Evolutionary conservation across 2,113 vertebrate genomes (phyloP), one percentile per base, ranked within the genome.

Genomic region (Oplegnathus fasciatus): DNA sequence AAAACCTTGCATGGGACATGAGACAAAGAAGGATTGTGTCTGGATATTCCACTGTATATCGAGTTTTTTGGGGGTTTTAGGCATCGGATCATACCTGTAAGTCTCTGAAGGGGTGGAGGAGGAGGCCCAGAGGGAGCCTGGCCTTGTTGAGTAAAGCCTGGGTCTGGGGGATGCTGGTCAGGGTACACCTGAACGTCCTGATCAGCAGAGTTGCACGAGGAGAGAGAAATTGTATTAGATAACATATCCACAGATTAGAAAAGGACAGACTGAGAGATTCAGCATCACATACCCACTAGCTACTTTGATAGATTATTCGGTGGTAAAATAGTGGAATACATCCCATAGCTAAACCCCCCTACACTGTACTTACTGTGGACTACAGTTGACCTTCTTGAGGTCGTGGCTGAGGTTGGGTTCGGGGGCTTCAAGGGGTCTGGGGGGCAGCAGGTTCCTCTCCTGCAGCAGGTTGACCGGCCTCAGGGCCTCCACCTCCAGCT

Each of bases 81-180:
- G 1, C 22, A 26, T 71, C 37, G 14, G 10, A 9, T 37, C 28
- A 0, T 96, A 99, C 98, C 95, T 97, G 97, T 71, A 99, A 84
- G 93, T 99, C 98, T 96, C 97, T 97, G 94, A 99, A 99, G 54
- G 98, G 98, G 94, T 99, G 98, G 18, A 99, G 94, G 58, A 99
- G 92, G 75, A 99, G 95, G 66, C 98, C 98, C 89, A 99, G 94
- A 6, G 98, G 98, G 77, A 99, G 98, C 11, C 98, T 96, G 75
- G 98, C 98, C 96, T 99, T 99, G 89, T 97, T 99, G 91, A 99
- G 92, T 80, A 99, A 94, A 65, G 97, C 97, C 92, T 99, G 98
- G 9, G 97, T 98, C 88, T 99, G 98, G 13, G 98, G 98, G 87
- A 99, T 95, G 94, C 96, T 98, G 81, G 95, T 97, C 93, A 99